Conservation (phyloP, 1,140 invertebrate species). For the Bactericera cockerelli region DNA sequence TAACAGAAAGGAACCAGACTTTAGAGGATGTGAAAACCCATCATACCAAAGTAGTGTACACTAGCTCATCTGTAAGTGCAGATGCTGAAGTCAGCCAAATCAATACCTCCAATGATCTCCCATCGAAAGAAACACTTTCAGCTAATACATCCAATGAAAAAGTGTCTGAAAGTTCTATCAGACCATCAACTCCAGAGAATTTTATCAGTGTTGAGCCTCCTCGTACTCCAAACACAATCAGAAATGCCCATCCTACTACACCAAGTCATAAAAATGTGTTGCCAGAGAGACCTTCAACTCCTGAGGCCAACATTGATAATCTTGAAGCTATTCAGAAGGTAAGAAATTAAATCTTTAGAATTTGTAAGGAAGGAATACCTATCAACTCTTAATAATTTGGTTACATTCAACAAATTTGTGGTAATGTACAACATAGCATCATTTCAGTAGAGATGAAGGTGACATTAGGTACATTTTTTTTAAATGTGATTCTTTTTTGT, state of each 20-base stretch:
- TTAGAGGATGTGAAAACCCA: not conserved
- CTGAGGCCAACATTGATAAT: not conserved
- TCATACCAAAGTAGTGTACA: not conserved
- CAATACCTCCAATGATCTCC: not conserved
- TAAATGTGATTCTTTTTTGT: too few relatives aligned
- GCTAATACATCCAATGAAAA: not conserved
- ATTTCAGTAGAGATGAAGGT: too few relatives aligned
- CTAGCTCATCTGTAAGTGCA: not conserved
- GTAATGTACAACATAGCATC: too few relatives aligned
- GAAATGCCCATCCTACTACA: not conserved
- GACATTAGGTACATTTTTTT: too few relatives aligned
- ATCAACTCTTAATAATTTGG: too few relatives aligned
- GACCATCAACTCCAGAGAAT: slow-evolving; percentile 1
- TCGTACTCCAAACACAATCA: not conserved
- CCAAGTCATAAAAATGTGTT: slow-evolving; percentile 6
- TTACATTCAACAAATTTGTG: too few relatives aligned
- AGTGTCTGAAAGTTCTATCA: not conserved
- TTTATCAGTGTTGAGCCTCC: not conserved
- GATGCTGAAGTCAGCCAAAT: not conserved
- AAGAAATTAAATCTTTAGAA: too few relatives aligned
- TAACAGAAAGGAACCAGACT: not conserved
- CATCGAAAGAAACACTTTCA: not conserved
- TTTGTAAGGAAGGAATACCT: too few relatives aligned
- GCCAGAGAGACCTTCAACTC: not conserved
- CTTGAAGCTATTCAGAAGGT: not conserved